Percentiles rank a stretch among this genome's conserved stretches.
Conservation (phyloP, 2,113 vertebrate species). For the Trichomycterus rosablanca region DNA sequence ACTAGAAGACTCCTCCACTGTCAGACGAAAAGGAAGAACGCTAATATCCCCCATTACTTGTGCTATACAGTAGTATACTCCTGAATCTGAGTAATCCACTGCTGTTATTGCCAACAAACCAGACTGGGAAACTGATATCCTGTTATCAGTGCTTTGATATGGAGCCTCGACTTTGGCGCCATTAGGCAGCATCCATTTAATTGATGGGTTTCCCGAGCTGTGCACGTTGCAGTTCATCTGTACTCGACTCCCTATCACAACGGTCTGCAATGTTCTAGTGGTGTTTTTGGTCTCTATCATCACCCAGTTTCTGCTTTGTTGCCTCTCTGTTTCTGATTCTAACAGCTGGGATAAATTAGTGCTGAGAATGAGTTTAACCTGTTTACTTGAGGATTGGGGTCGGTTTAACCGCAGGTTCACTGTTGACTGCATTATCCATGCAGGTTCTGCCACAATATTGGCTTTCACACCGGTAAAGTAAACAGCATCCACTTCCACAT, state of each 20-base stretch:
- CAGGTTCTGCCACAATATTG: constrained; percentile 65
- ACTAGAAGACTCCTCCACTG: constrained; percentile 65
- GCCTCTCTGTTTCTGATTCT: constrained; percentile 40
- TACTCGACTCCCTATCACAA: constrained; percentile 64
- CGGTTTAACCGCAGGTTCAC: constrained; percentile 78
- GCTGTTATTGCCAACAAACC: constrained; percentile 69
- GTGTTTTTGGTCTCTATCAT: constrained; percentile 67
- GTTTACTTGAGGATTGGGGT: constrained; percentile 71
- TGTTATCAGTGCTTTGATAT: constrained; percentile 51
- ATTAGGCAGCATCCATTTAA: constrained; percentile 79
- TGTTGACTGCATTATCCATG: constrained; percentile 80
- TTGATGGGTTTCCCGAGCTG: constrained; percentile 66
- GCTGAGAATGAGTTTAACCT: constrained; percentile 66
- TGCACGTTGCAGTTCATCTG: constrained; percentile 71
- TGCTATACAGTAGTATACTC: constrained; percentile 78
- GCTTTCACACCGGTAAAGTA: constrained; percentile 85
- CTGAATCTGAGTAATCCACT: constrained; percentile 66
- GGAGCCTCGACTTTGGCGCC: constrained; percentile 70
- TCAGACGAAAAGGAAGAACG: constrained; percentile 61
- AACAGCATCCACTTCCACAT: constrained; percentile 67
- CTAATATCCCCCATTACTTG: constrained; percentile 66
- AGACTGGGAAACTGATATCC: constrained; percentile 64
- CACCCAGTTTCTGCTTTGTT: constrained; percentile 72
- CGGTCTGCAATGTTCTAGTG: constrained; percentile 43
- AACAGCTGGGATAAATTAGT: constrained; percentile 57